Percentiles rank a stretch among this genome's conserved stretches.
phyloP scores from a whole-genome alignment of 2,113 vertebrate species.

The Herpetotheres cachinnans region DNA sequence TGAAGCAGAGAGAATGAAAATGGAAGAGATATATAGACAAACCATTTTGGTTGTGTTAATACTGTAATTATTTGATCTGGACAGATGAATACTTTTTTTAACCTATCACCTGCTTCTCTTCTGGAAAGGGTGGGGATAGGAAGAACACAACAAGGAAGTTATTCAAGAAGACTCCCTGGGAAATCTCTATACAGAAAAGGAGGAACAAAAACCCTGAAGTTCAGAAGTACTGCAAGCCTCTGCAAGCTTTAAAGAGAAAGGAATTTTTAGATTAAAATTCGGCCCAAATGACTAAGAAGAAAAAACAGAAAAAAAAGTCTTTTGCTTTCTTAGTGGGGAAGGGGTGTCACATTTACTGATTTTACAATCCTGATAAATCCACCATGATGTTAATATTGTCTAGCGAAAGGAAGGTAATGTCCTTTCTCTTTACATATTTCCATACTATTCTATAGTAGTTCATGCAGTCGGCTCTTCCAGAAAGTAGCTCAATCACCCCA shows the following conservation, averaged over 20 bases:
- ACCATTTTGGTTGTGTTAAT: background rate
- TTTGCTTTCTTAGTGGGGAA: background rate
- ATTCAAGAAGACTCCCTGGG: background rate
- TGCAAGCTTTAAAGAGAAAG: background rate
- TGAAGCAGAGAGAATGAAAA: background rate
- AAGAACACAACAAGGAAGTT: background rate
- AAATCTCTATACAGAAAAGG: background rate
- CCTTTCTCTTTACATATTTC: background rate
- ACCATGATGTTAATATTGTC: background rate
- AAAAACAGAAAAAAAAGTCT: background rate
- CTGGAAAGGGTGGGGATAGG: background rate
- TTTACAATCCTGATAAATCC: background rate
- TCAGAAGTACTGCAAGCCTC: background rate
- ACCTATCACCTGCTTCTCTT: background rate
- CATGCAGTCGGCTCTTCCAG: background rate
- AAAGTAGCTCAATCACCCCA: background rate
- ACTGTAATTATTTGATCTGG: background rate
- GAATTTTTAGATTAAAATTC: background rate
- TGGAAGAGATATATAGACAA: background rate
- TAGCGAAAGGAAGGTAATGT: background rate
- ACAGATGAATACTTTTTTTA: background rate
- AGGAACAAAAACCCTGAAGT: background rate
- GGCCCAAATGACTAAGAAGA: background rate
- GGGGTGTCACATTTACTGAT: background rate
- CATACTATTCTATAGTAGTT: background rate